Evolutionary conservation across 2,888 invertebrate species (phyloP).

Genomic region (Kuschelorhynchus macadamiae): DNA sequence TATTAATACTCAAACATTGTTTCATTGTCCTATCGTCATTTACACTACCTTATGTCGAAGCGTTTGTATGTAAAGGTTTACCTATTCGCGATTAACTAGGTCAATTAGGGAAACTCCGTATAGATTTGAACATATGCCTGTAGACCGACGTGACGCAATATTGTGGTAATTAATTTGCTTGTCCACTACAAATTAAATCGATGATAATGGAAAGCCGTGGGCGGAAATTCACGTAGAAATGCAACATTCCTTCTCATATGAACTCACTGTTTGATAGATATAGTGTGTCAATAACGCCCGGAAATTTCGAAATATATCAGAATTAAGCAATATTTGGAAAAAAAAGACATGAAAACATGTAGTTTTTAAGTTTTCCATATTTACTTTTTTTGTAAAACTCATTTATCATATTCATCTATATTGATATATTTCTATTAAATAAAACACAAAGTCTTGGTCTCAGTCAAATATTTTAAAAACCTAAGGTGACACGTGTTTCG

Average conservation of each 20-base stretch:
- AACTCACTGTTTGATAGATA: conserved; percentile 17
- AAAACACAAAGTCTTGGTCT: no score
- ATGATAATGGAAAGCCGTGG: conserved; percentile 50
- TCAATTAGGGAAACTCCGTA: conserved; percentile 29
- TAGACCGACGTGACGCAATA: conserved; percentile 47
- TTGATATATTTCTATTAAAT: no score
- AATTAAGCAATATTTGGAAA: no score
- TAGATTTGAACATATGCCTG: conserved; percentile 23
- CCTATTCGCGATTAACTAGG: conserved; percentile 27
- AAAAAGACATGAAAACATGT: no score
- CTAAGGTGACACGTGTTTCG: no score
- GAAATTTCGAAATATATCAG: background rate
- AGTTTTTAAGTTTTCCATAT: no score
- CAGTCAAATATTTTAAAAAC: no score
- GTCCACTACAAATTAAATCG: conserved; percentile 58
- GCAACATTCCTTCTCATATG: conserved; percentile 21
- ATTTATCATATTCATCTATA: no score
- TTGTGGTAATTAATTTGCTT: conserved; percentile 58
- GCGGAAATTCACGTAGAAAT: conserved; percentile 29
- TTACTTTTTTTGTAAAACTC: no score
- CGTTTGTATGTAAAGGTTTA: conserved; percentile 21
- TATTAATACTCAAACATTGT: no score
- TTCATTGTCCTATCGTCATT: no score
- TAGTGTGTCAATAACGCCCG: no score
- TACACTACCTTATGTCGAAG: conserved; percentile 1